Conservation (phyloP, 2,113 vertebrate species). For the Spilogale gracilis region DNA sequence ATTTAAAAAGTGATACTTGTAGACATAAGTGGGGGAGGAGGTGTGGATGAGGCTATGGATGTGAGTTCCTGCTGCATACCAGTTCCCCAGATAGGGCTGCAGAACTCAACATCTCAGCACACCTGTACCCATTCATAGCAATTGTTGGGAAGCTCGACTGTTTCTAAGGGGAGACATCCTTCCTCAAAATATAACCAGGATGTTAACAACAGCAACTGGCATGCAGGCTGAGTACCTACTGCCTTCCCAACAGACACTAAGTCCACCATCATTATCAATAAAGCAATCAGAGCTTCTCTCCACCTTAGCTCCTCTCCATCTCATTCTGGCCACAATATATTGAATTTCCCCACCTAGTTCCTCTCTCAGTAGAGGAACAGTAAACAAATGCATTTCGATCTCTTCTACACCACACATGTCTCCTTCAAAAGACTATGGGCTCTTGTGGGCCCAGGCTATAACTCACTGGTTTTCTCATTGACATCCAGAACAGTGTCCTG, state of each 20-base stretch:
- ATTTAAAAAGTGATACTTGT: background rate
- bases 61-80: background rate
- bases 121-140: background rate
- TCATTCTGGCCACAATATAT: background rate
- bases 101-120: background rate
- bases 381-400: background rate
- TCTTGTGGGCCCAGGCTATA: background rate
- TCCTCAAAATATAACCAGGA: background rate
- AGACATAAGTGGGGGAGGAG: background rate
- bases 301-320: too few relatives aligned
- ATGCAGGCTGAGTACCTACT: too few relatives aligned
- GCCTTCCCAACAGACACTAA: rapidly evolving
- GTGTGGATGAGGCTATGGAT: background rate
- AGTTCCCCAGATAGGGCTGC: background rate
- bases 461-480: background rate
- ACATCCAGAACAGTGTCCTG: background rate
- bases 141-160: background rate
- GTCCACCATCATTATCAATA: background rate
- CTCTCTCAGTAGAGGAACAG: background rate
- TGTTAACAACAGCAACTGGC: too few relatives aligned
- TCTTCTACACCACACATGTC: background rate
- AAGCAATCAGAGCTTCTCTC: background rate
- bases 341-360: background rate
- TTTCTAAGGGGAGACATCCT: background rate
- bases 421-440: background rate